Base-by-base conservation (phyloP, 2,113 vertebrate genomes). In the Varanus salvator region DNA sequence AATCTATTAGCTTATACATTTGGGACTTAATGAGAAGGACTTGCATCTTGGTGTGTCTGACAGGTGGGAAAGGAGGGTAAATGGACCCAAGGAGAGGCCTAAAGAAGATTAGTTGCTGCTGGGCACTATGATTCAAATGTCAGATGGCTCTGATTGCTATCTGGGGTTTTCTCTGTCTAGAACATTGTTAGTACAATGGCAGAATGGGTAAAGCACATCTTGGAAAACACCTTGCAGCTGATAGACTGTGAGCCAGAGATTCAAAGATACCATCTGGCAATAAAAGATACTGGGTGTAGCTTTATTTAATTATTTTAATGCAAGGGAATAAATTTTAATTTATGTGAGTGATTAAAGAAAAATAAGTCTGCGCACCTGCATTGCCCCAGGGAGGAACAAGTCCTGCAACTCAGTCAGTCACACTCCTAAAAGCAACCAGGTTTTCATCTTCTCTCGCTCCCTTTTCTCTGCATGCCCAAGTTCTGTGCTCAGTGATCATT, bases 261-360 rank as follows among this genome's bases (percentile, higher is more conserved):
- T 97, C 96, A 97, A 96, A 97, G 97, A 97, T 96, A 94, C 93
- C 94, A 95, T 94, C 94, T 96, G 91, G 95, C 94, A 97, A 94
- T 96, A 97, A 97, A 97, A 96, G 92, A 94, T 89, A 94, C 1
- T 96, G 95, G 94, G 93, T 9, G 94, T 96, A 95, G 78, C 93
- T 97, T 97, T 95, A 95, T 95, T 96, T 96, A 96, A 96, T 96
- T 97, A 96, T 97, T 97, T 95, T 96, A 96, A 97, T 95, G 96
- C 91, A 95, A 96, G 96, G 92, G 92, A 97, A 97, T 96, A 96
- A 74, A 91, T 91, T 94, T 97, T 97, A 97, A 97, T 97, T 97
- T 97, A 97, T 96, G 97, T 92, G 95, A 95, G 95, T 88, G 96
- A 97, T 97, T 97, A 97, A 97, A 97, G 97, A 96, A 97, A 96